Conservation (phyloP, 2,888 invertebrate genomes). For the Chrysotoxum bicinctum region DNA sequence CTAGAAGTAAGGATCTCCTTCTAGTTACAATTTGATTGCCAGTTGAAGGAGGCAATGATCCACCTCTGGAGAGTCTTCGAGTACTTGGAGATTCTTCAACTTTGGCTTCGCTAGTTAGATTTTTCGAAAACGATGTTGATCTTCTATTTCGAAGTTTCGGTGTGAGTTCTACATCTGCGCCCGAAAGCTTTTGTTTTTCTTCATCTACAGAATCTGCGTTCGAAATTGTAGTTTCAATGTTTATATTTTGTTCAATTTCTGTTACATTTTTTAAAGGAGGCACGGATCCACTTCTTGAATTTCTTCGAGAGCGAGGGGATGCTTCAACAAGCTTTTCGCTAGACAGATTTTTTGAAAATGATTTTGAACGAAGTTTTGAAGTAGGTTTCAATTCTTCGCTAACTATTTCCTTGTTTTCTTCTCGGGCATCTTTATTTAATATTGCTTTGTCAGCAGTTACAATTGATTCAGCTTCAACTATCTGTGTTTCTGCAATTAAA, state of each 20-base stretch:
- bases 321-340: neutral
- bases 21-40: conserved; percentile 73
- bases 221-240: neutral
- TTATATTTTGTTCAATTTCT: conserved; percentile 56
- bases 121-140: conserved; percentile 45
- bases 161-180: conserved; percentile 6
- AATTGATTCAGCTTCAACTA: neutral
- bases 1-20: conserved; percentile 73
- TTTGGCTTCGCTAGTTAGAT: neutral
- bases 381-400: neutral
- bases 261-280: conserved; percentile 53
- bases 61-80: conserved; percentile 69
- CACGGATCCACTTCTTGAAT: conserved; percentile 73
- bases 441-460: neutral
- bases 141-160: conserved; percentile 31
- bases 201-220: neutral
- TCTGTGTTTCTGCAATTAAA: neutral
- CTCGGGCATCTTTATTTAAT: neutral
- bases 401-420: neutral
- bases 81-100: conserved; percentile 44
- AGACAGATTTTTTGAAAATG: conserved; percentile 18
- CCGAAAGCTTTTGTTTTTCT: neutral
- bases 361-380: conserved; percentile 25
- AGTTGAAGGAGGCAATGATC: conserved; percentile 72
- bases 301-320: conserved; percentile 55